Base-by-base conservation (phyloP, 2,888 invertebrate species). In the Isoperla grammatica region DNA sequence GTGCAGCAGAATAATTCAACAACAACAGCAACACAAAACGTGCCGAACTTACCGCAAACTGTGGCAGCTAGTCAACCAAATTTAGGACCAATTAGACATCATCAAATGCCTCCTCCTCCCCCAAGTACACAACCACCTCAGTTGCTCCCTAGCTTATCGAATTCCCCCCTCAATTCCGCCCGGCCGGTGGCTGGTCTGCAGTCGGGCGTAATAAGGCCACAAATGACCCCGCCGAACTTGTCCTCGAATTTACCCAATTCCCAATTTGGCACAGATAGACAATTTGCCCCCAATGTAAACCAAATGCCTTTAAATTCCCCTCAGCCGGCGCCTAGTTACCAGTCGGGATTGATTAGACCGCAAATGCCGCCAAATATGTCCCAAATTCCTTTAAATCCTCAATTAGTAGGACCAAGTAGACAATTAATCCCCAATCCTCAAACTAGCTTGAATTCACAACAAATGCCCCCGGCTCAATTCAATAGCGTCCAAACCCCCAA, bases 361-460 rank as follows among this genome's bases (percentile, higher is more conserved):
- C 61, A 42, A 45, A 42, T 54, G 3, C 17, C 40, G 19, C 61
- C 50, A 37, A 37, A 42, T 20, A 23, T 55, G 29, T 23, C 55
- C 11, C 57, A 50, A 23, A 23, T 50, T 17, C 42, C n/a, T 15
- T 29, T 40, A 40, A 40, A 13, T 12, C 42, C 13, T 12, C 42
- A 15, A 13, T 40, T 48, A n/a, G n/a, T n/a, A 8, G 22, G 37
- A 35, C 60, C 56, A 13, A 45, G 49, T 42, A 61, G 60, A 50
- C 56, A 15, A 59, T n/a, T n/a, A n/a, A n/a, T n/a, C 54, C 56
- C 13, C 56, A 56, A 22, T 58, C 29, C 29, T 29, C 57, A 29
- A 61, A 59, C 59, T 40, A 59, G 23, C 58, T 61, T 46, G 61
- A 54, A 20, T 59, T 59, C 5, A 9, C 23, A 2, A 29, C 17